phyloP scores from a whole-genome alignment of 23 tunicate genomes.

The Diplosoma virens region DNA sequence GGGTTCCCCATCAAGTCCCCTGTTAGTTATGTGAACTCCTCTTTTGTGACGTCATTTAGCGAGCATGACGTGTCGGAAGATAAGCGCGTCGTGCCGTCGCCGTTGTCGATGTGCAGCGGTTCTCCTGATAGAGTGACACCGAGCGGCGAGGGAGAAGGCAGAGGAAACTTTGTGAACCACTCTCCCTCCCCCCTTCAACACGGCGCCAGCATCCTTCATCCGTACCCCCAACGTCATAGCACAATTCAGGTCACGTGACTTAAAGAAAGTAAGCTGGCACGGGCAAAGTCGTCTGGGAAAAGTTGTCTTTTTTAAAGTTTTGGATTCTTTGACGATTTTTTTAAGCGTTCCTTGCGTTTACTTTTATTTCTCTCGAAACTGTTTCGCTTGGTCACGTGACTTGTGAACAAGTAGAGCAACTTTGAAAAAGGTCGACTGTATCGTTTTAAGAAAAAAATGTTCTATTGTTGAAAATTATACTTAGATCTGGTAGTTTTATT shows the following conservation, averaged over 20 bases:
- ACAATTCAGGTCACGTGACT: slow-evolving; percentile 52
- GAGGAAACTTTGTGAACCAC: not conserved
- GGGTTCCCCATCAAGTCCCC: not conserved
- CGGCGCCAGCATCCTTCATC: not conserved
- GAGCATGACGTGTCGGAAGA: slow-evolving; percentile 6
- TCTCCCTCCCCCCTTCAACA: slow-evolving; percentile 39
- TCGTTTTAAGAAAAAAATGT: no score
- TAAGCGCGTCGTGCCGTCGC: slow-evolving; percentile 3
- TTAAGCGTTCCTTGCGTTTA: no score
- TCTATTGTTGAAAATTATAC: no score
- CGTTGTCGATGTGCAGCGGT: slow-evolving; percentile 16
- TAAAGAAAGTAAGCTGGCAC: no score
- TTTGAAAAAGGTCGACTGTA: no score
- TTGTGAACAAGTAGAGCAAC: not conserved
- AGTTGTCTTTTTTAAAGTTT: not conserved
- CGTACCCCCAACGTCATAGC: slow-evolving; percentile 13
- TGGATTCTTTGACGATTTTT: no score
- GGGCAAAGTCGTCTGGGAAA: not conserved
- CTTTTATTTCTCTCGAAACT: no score
- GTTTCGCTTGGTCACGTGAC: not conserved
- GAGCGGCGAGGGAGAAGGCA: not conserved
- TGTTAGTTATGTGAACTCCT: not conserved
- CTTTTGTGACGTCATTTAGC: not conserved
- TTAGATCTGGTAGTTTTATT: no score
- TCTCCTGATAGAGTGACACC: slow-evolving; percentile 9